Conservation (phyloP, 2,888 invertebrate species). For the Alloscopus bannaensis region DNA sequence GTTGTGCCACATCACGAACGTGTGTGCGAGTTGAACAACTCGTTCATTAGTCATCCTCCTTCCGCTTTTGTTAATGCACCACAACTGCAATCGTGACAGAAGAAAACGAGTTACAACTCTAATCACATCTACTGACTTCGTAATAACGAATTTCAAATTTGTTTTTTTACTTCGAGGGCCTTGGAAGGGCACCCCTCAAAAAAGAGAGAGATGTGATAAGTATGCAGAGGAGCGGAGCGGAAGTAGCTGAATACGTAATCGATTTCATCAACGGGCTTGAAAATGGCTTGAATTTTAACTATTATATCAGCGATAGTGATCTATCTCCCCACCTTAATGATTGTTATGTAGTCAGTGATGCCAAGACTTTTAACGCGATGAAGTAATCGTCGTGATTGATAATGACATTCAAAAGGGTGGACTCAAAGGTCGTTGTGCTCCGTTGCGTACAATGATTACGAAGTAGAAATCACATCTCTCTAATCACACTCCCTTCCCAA, state of each 20-base stretch:
- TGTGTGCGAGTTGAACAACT: background rate
- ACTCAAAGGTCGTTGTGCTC: background rate
- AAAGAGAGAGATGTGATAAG: background rate
- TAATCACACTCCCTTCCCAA: too few relatives aligned
- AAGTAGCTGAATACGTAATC: conserved; percentile 44
- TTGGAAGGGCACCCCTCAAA: too few relatives aligned
- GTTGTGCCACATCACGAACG: background rate
- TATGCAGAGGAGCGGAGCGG: background rate
- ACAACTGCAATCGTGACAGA: too few relatives aligned
- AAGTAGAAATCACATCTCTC: too few relatives aligned
- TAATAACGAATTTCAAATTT: too few relatives aligned
- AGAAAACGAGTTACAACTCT: too few relatives aligned
- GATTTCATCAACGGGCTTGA: conserved; percentile 33
- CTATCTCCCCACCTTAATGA: background rate
- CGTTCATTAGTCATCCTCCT: background rate
- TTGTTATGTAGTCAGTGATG: conserved; percentile 24
- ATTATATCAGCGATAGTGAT: conserved; percentile 3
- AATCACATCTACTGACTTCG: too few relatives aligned
- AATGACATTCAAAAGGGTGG: conserved; percentile 34
- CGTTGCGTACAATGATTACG: too few relatives aligned
- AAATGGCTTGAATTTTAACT: background rate
- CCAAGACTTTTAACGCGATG: too few relatives aligned
- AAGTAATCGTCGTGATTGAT: too few relatives aligned
- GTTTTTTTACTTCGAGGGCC: too few relatives aligned
- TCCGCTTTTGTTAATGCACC: too few relatives aligned